Percentiles rank a stretch among this genome's conserved stretches.
Evolutionary conservation across 2,888 invertebrate genomes (phyloP).

Genomic region (Bugulina stolonifera): DNA sequence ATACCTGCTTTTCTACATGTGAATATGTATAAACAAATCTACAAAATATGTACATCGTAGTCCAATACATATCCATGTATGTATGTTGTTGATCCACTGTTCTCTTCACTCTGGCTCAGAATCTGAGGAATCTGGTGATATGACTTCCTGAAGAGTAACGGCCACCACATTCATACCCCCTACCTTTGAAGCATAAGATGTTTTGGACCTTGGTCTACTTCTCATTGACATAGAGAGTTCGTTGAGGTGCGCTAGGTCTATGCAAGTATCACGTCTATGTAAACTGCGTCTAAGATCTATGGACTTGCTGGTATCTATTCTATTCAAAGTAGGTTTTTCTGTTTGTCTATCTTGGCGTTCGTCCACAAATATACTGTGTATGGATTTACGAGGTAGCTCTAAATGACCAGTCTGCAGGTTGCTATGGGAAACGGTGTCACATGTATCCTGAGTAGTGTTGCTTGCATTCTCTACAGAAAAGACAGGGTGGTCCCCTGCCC

Average conservation of each 20-base stretch:
- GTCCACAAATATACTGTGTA: not conserved
- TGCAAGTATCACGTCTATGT: not conserved
- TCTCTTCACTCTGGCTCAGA: not conserved
- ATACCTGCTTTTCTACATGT: no score
- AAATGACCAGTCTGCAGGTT: not conserved
- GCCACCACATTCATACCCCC: not conserved
- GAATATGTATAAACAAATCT: no score
- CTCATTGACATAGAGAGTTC: not conserved
- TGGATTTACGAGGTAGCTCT: not conserved
- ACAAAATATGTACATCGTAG: no score
- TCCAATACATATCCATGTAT: no score
- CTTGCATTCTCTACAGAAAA: no score
- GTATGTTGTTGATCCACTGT: no score
- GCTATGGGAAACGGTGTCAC: not conserved
- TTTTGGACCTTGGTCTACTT: not conserved
- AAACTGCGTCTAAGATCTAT: not conserved
- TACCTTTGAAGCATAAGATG: not conserved
- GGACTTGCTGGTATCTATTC: not conserved
- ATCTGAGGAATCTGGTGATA: not conserved
- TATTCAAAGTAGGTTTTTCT: not conserved
- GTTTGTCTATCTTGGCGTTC: not conserved
- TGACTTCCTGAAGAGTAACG: not conserved
- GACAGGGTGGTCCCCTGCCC: not conserved
- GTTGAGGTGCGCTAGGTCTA: not conserved
- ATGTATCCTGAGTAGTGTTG: not conserved